phyloP scores from a whole-genome alignment of 2,888 invertebrate species.

The Alviniconcha strummeri region DNA sequence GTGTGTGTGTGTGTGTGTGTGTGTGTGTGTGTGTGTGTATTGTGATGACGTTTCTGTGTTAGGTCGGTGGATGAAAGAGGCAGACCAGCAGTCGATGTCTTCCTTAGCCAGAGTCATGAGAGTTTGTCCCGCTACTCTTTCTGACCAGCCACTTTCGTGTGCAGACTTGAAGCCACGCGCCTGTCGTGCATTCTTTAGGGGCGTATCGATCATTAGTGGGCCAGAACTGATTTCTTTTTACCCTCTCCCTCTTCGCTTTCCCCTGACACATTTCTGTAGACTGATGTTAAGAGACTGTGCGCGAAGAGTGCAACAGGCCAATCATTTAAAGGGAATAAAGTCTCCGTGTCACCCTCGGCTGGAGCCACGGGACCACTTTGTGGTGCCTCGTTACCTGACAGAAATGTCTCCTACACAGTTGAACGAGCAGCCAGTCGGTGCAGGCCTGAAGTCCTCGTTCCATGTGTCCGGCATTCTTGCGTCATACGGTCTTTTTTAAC shows the following conservation, averaged over 20 bases:
- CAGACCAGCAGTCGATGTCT: constrained; percentile 10
- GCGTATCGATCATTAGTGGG: no score
- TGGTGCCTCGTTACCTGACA: no score
- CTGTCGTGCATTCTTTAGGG: not conserved
- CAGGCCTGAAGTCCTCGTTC: no score
- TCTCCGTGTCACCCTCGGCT: no score
- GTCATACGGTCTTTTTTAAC: no score
- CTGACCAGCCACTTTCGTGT: not conserved
- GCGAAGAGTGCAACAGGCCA: no score
- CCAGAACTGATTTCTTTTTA: no score
- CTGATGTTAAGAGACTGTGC: not conserved
- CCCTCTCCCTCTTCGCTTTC: not conserved
- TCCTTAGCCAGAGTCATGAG: constrained; percentile 10
- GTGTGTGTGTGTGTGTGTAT: not conserved
- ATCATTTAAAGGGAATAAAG: no score
- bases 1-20: not conserved
- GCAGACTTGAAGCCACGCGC: not conserved
- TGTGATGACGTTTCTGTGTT: not conserved
- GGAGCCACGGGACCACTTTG: no score
- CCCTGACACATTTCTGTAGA: not conserved
- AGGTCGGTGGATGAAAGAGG: constrained; percentile 3
- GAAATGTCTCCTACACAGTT: no score
- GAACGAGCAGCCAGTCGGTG: no score
- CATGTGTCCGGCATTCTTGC: no score
- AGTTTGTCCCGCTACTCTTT: constrained; percentile 23